These are phyloP conservation scores for Diglossa brunneiventris DNA, from an alignment of 2,113 vertebrate species.

Conservation along the genomic window DNA sequence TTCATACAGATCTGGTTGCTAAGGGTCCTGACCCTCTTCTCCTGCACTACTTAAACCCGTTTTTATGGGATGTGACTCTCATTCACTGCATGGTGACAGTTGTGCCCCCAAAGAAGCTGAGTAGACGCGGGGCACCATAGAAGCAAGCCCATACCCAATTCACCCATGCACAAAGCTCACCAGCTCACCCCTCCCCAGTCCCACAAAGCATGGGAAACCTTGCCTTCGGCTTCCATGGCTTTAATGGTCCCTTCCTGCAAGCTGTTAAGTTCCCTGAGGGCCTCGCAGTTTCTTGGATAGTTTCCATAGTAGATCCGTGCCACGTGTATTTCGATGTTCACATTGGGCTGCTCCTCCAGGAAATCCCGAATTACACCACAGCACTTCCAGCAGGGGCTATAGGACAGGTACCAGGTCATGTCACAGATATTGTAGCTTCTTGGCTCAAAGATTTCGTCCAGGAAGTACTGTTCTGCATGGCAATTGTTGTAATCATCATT, in stretches of 20 bases:
- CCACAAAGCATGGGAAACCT: not conserved
- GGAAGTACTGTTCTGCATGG: not conserved
- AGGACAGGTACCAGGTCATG: constrained; percentile 11
- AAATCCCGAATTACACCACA: not conserved
- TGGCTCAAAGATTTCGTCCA: not conserved
- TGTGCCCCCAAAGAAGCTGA: not conserved
- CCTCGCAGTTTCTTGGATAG: accelerated
- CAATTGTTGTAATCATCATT: accelerated
- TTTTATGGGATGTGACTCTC: not conserved
- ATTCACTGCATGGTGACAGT: not conserved
- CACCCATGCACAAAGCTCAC: not conserved
- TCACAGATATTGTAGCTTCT: not conserved
- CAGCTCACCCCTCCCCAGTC: not conserved
- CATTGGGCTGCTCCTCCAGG: not conserved
- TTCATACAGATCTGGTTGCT: not conserved
- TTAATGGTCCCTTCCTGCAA: accelerated
- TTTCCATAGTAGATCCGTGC: accelerated
- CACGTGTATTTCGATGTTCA: accelerated
- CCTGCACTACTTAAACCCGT: not conserved
- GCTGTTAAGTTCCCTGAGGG: accelerated
- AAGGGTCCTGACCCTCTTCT: not conserved
- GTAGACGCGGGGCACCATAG: not conserved
- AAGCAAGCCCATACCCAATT: not conserved
- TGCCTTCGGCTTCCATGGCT: not conserved
- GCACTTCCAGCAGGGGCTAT: accelerated